phyloP scores from a whole-genome alignment of 2,797 vertebrate genomes.

The Sebastes kiyomatsui region DNA sequence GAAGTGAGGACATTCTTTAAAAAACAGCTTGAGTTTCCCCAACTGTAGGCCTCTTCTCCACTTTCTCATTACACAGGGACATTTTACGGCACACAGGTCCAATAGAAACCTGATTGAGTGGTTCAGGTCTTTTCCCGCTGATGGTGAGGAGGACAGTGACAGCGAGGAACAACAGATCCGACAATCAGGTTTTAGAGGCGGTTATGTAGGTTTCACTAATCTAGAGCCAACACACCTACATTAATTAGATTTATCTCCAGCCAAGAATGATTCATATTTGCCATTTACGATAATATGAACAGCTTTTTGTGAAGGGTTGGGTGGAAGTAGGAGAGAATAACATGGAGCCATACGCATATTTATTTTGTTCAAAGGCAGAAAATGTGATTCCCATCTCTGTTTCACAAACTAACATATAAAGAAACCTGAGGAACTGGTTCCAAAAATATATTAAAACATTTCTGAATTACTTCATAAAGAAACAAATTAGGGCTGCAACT shows the following conservation, averaged over 20 bases:
- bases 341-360: not conserved
- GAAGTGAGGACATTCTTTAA: conserved; percentile 21
- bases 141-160: not conserved
- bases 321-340: not conserved
- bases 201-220: not conserved
- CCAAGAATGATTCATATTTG: not conserved
- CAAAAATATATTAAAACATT: not conserved
- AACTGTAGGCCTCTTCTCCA: not conserved
- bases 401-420: not conserved
- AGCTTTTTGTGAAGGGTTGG: not conserved
- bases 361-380: not conserved
- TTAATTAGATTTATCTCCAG: not conserved
- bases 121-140: not conserved
- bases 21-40: conserved; percentile 11
- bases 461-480: not conserved
- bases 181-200: not conserved
- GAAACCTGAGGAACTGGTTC: not conserved
- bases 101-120: not conserved
- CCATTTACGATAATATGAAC: not conserved
- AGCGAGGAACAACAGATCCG: not conserved
- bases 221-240: not conserved
- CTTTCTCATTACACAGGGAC: not conserved
- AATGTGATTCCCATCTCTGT: not conserved
- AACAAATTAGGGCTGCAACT: not conserved
- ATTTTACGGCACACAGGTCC: accelerated